A percentile compares a stretch with the other conserved stretches of the same genome.
phyloP scores from a whole-genome alignment of 2,797 vertebrate species.

The Gymnocypris eckloni region DNA sequence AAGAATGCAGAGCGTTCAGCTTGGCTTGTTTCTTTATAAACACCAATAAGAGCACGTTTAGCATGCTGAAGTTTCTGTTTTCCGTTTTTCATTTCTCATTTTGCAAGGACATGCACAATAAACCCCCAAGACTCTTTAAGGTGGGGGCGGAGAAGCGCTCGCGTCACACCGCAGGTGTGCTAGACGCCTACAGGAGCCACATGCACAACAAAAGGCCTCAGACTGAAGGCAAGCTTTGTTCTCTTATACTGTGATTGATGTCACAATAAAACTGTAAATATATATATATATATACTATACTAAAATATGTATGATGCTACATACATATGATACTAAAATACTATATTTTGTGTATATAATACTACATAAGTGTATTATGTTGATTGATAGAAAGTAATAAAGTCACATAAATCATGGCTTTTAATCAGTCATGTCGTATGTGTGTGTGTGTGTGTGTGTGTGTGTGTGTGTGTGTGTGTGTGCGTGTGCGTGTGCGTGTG shows the following conservation, averaged over 20 bases:
- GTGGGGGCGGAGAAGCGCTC: constrained; percentile 21
- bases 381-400: background rate
- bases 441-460: too few species aligned
- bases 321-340: too few species aligned
- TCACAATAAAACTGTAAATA: background rate
- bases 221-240: constrained; percentile 21
- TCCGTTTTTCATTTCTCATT: constrained; percentile 41
- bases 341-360: too few species aligned
- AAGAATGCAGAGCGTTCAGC: constrained; percentile 42
- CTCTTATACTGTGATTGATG: background rate
- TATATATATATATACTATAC: too few species aligned
- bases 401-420: background rate
- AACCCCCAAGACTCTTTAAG: constrained; percentile 23
- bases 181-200: background rate
- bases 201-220: constrained; percentile 2
- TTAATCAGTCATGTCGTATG: too few species aligned
- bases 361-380: background rate
- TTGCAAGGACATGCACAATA: constrained; percentile 50
- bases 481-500: too few species aligned
- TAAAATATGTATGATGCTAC: too few species aligned
- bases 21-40: constrained; percentile 42
- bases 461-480: too few species aligned
- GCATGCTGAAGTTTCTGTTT: constrained; percentile 45
- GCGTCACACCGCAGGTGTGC: constrained; percentile 36
- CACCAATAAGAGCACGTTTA: constrained; percentile 42